A percentile compares a stretch with the other conserved stretches of the same genome.
Conservation (phyloP, 2,888 invertebrate genomes). For the Lypha dubia region DNA sequence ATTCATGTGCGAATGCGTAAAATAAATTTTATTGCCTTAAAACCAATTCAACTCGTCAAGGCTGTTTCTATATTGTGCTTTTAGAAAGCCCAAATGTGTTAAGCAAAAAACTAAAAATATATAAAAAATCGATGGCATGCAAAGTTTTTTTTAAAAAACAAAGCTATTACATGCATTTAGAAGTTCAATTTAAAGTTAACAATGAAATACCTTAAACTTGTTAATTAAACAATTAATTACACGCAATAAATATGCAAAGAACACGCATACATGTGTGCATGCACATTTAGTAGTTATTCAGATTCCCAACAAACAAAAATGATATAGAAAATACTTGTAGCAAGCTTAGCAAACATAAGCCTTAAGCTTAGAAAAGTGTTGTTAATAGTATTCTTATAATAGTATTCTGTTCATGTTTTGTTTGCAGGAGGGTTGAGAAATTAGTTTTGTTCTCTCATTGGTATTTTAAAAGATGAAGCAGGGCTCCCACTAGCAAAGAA, state of each 20-base stretch:
- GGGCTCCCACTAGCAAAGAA: too few species aligned
- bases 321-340: too few species aligned
- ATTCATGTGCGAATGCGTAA: constrained; percentile 56
- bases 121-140: constrained; percentile 35
- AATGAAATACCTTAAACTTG: constrained; percentile 65
- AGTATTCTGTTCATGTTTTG: too few species aligned
- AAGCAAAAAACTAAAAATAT: too few species aligned
- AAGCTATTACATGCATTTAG: constrained; percentile 24
- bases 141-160: constrained; percentile 11
- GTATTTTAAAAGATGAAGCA: too few species aligned
- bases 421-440: too few species aligned
- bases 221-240: constrained; percentile 71
- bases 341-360: too few species aligned
- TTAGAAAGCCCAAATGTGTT: not conserved
- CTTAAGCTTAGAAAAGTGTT: too few species aligned
- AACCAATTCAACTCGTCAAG: constrained; percentile 52
- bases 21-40: constrained; percentile 35
- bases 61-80: constrained; percentile 20
- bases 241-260: constrained; percentile 65
- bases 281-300: too few species aligned
- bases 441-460: too few species aligned
- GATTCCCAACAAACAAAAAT: too few species aligned
- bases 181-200: constrained; percentile 36
- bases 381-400: too few species aligned
- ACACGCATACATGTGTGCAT: not conserved